These are phyloP conservation scores for Axis porcinus DNA, from an alignment of 2,113 vertebrate species.

Conservation along the genomic window DNA sequence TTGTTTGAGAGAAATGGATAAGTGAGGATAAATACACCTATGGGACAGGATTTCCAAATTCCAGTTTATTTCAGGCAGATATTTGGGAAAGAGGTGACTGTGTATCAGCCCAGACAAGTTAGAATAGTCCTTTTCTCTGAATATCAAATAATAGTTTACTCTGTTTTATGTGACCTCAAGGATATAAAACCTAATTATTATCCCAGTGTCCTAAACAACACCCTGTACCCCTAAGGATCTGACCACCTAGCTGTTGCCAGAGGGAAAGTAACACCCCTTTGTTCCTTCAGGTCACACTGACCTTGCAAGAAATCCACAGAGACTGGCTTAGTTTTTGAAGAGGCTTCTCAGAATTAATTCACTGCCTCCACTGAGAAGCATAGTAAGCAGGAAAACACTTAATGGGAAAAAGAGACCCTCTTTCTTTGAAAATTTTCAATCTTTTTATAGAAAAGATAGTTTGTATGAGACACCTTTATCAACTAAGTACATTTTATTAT, in stretches of 20 bases:
- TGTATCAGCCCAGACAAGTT: background rate
- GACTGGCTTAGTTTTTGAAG: slow-evolving; percentile 51
- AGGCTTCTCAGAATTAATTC: slow-evolving; percentile 57
- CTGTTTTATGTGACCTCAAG: background rate
- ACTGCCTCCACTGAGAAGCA: slow-evolving; percentile 15
- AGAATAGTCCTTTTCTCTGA: background rate
- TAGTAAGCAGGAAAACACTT: slow-evolving; percentile 45
- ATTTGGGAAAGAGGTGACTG: background rate
- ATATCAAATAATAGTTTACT: background rate
- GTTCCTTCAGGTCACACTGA: slow-evolving; percentile 29
- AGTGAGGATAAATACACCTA: background rate
- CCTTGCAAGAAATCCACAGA: slow-evolving; percentile 32
- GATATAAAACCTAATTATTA: background rate
- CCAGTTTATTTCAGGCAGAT: background rate
- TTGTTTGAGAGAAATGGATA: background rate
- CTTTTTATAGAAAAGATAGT: slow-evolving; percentile 41
- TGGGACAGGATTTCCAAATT: background rate
- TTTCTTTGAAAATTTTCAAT: slow-evolving; percentile 58
- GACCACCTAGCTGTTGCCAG: slow-evolving; percentile 18
- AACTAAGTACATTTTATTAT: slow-evolving; percentile 31
- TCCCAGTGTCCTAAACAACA: slow-evolving; percentile 2
- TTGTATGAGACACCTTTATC: slow-evolving; percentile 55
- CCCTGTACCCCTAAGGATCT: background rate
- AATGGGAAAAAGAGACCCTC: background rate
- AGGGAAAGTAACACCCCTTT: slow-evolving; percentile 18